phyloP scores from a whole-genome alignment of 2,888 invertebrate species.

The Drosophila koepferae region DNA sequence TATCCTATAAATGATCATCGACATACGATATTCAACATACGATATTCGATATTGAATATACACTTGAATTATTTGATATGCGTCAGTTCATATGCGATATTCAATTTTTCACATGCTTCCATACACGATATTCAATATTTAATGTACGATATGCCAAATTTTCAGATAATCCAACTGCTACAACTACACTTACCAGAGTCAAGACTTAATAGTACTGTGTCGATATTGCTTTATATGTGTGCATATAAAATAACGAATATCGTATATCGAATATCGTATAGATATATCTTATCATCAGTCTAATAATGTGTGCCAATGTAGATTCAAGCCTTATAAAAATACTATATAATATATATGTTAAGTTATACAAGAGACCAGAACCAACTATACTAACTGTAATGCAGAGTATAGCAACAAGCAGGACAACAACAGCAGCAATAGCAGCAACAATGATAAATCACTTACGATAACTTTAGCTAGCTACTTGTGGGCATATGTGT shows the following conservation, averaged over 20 bases:
- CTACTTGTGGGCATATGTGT: constrained; percentile 22
- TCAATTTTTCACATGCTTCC: not conserved
- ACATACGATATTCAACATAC: not conserved
- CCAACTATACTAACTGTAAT: constrained; percentile 1
- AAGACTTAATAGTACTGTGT: too few relatives aligned
- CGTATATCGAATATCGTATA: too few relatives aligned
- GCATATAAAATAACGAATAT: not conserved
- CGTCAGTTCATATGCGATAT: too few relatives aligned
- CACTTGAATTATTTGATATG: too few relatives aligned
- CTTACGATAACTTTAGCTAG: constrained; percentile 59
- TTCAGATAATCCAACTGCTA: too few relatives aligned
- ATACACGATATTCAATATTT: not conserved
- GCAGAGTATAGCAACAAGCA: constrained; percentile 30
- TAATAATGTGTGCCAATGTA: not conserved
- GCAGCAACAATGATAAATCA: constrained; percentile 70
- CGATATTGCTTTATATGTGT: not conserved
- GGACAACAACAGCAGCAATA: constrained; percentile 31
- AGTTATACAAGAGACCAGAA: not conserved
- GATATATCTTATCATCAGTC: too few relatives aligned
- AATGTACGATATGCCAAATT: not conserved
- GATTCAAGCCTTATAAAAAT: not conserved
- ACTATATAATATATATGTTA: not conserved
- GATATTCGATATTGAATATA: too few relatives aligned
- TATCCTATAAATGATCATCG: too few relatives aligned
- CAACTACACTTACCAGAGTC: too few relatives aligned